Evolutionary conservation across 1,140 invertebrate genomes (phyloP), one percentile per base, ranked within the genome.

Genomic region (Phenacoccus solenopsis): DNA sequence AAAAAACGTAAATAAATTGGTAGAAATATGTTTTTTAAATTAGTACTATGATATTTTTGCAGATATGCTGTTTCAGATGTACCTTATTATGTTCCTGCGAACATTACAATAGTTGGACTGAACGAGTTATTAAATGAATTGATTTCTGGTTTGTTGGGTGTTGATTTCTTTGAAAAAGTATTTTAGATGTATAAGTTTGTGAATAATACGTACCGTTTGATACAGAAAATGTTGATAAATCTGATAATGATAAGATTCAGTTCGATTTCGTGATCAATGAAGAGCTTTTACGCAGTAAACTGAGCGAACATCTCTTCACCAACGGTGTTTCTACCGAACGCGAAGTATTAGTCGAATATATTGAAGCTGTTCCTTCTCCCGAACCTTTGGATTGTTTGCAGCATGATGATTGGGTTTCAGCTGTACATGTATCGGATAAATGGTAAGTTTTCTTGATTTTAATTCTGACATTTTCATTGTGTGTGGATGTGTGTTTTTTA

Each of bases 331-430:
- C 88, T 0, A 86, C 84, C 38, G 93, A 95, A 80, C 82, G 85
- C 69, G 87, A 91, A 25, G 80, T 96, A 73, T 87, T 91, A 70
- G 82, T 98, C 68, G 94, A 98, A 81, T 98, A 96, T 82, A 79
- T 97, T 32, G 90, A 94, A 78, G 85, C 89, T 74, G 86, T 88
- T 73, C 90, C 93, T 59, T 87, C 94, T 1, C 96, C 95, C 0
- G 85, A 91, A 76, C 94, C 94, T 12, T 85, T 94, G 77, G 89
- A 96, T 77, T 92, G 90, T 76, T 81, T 98, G 67, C 83, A 93
- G 75, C 94, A 97, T 78, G 93, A 98, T 81, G 95, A 98, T 79
- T 98, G 96, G 96, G 92, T 98, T 12, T 88, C 90, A 67, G 87
- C 91, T 35, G 87, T 96, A 24, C 85, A 90, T 73, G 83, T 86